Evolutionary conservation across 1,140 invertebrate species (phyloP).

Genomic region (Hycleus phaleratus): DNA sequence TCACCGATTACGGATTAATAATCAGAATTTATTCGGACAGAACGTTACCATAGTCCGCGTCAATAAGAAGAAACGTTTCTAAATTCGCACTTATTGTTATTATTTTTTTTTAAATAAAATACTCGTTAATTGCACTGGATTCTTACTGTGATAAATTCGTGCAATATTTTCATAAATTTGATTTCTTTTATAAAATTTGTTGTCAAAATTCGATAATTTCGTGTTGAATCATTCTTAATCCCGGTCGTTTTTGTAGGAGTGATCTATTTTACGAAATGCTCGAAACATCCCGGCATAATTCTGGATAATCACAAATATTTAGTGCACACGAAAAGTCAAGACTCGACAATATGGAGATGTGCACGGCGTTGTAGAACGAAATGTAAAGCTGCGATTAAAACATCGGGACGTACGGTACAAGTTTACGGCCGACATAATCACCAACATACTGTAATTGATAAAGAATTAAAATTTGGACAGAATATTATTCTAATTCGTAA

Average conservation of each 20-base stretch:
- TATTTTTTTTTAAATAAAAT: too few relatives aligned
- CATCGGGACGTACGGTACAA: neutral
- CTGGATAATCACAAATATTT: conserved; percentile 16
- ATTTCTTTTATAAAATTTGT: too few relatives aligned
- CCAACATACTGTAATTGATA: neutral
- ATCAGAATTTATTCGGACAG: conserved; percentile 1
- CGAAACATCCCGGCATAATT: conserved; percentile 27
- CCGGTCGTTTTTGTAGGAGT: conserved; percentile 13
- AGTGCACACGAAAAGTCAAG: conserved; percentile 6
- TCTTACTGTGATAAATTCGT: neutral
- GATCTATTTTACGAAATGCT: conserved; percentile 23
- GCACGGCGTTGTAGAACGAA: conserved; percentile 1
- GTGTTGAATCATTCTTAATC: too few relatives aligned
- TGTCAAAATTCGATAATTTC: too few relatives aligned
- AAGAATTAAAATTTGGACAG: too few relatives aligned
- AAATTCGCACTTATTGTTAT: too few relatives aligned
- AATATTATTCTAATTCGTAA: too few relatives aligned
- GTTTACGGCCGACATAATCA: conserved; percentile 1
- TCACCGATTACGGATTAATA: neutral
- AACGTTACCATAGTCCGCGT: neutral
- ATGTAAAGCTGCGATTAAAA: neutral
- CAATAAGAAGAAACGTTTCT: neutral
- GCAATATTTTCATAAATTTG: too few relatives aligned
- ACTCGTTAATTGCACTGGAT: too few relatives aligned
- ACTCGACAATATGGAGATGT: neutral